These are phyloP conservation scores for Ormyrus thymus DNA, from an alignment of 2,888 invertebrate genomes.

Conservation along the genomic window DNA sequence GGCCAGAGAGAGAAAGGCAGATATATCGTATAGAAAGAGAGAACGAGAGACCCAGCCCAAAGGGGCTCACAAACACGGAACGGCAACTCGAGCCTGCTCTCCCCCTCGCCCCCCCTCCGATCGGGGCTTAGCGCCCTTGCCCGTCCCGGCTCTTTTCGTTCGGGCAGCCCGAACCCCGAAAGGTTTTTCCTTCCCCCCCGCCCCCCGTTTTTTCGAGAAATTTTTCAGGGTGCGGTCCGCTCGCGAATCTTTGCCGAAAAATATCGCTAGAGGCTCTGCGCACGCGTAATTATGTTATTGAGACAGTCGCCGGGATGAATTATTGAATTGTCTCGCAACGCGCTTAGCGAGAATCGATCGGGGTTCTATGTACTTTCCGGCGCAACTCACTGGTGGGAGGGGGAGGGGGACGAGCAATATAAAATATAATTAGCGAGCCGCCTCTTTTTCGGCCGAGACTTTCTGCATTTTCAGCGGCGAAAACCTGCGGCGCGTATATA, in stretches of 20 bases:
- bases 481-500: no score
- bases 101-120: not conserved
- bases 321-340: conserved; percentile 3
- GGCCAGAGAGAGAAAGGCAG: conserved; percentile 4
- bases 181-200: not conserved
- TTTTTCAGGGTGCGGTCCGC: not conserved
- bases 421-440: no score
- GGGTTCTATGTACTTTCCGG: not conserved
- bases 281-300: no score
- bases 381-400: not conserved
- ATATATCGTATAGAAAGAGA: not conserved
- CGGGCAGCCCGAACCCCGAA: not conserved
- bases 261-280: no score
- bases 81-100: conserved; percentile 39
- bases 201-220: not conserved
- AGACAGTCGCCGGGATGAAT: conserved; percentile 3
- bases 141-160: not conserved
- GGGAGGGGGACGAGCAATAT: no score
- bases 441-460: no score
- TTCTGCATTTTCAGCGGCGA: no score
- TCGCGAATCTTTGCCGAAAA: not conserved
- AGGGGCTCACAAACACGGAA: conserved; percentile 34
- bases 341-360: conserved; percentile 23
- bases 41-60: conserved; percentile 36
- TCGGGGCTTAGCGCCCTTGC: no score